Base-by-base conservation (phyloP, 2,888 invertebrate genomes). In the Nephrotoma flavescens region DNA sequence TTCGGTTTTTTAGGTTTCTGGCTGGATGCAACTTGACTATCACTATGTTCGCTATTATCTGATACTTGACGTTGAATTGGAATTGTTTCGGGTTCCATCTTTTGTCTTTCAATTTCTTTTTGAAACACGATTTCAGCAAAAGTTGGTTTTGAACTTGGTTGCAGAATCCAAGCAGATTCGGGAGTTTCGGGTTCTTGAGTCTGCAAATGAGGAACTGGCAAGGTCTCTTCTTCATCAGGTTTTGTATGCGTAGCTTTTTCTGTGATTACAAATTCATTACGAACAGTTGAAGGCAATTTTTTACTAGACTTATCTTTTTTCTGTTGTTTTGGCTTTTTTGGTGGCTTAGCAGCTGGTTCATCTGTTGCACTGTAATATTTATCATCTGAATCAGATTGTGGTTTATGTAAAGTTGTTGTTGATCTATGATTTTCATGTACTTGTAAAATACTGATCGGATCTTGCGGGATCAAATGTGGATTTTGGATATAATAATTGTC, bases 91-190 rank as follows among this genome's bases (percentile, higher is more conserved):
- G 71, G 71, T 31, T 71, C 71, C 9, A 71, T 0, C 31, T 71
- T 71, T 71, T 71, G 71, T 31, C 31, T 71, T 71, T 71, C 71
- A 31, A 71, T 71, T 31, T 71, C 71, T 71, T 71, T 71, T 71
- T 71, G 71, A 31, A 71, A 71, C 12, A 71, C 71, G 7, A 71
- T 71, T 71, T 71, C 71, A 9, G 71, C 71, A 71, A 71, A 71
- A n/a, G 71, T 71, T 71, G 71, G 71, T 9, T 31, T 19, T n/a
- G 71, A 71, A 71, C 71, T 71, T 9, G 71, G 6, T 4, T 71
- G 71, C 19, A 31, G 71, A 11, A 31, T 19, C 71, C 71, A 11
- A 42, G 88, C 88, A 86, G 87, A 88, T 88, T 88, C 88, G 42
- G 87, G 87, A 1, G 87, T 87, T 42, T 88, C 87, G n/a, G 83